Conservation (phyloP, 2,888 invertebrate genomes). For the Frankliniella fusca region DNA sequence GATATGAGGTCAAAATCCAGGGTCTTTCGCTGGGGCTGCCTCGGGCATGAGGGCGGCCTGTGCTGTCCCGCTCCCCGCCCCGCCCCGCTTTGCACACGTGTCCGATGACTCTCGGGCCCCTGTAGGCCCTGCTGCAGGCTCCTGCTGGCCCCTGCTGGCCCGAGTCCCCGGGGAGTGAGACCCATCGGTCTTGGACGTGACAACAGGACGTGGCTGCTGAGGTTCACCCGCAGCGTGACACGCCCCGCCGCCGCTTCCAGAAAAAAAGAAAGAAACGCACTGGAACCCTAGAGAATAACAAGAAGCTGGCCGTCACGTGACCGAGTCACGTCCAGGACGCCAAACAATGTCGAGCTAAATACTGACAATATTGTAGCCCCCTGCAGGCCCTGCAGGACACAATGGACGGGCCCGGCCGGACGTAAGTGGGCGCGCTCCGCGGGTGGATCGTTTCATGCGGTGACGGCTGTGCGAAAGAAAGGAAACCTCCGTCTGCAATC, state of each 20-base stretch:
- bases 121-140: neutral
- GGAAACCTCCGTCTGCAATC: no score
- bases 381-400: no score
- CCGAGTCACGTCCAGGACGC: neutral
- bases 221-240: constrained; percentile 9
- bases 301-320: no score
- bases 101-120: neutral
- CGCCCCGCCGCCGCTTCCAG: constrained; percentile 8
- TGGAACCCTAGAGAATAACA: neutral
- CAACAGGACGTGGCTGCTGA: constrained; percentile 21
- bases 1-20: no score
- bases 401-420: no score
- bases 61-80: neutral
- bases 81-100: neutral
- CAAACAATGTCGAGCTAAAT: neutral
- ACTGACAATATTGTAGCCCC: neutral
- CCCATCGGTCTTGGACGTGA: constrained; percentile 24
- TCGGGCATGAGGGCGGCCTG: neutral
- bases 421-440: no score
- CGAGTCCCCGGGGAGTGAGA: neutral
- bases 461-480: no score
- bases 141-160: neutral
- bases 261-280: constrained; percentile 11
- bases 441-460: no score
- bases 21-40: neutral